Evolutionary conservation across 1,140 invertebrate genomes (phyloP).

Genomic region (Drosophila mayri): DNA sequence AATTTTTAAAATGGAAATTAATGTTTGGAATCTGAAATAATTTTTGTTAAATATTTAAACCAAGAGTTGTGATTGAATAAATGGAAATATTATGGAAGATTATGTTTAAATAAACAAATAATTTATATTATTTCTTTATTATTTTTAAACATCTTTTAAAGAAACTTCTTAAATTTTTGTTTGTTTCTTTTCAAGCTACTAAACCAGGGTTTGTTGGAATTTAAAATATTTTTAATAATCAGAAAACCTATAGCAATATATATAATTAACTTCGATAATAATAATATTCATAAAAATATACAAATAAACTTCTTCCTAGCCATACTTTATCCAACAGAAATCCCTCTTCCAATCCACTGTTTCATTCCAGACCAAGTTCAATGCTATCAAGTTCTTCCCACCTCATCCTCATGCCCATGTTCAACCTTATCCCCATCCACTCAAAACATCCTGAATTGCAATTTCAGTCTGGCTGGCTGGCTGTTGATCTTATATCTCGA

Average conservation of each 20-base stretch:
- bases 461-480: conserved; percentile 30
- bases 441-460: conserved; percentile 36
- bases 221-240: too few species aligned
- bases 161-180: too few species aligned
- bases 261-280: background rate
- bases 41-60: too few species aligned
- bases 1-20: too few species aligned
- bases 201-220: too few species aligned
- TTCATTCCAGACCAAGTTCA: background rate
- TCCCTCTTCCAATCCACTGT: conserved; percentile 6
- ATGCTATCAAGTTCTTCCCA: conserved; percentile 38
- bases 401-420: conserved; percentile 22
- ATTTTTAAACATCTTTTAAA: too few species aligned
- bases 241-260: background rate
- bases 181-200: too few species aligned
- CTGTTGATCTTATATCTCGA: conserved; percentile 41
- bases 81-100: background rate
- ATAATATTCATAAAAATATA: background rate
- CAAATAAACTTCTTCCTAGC: background rate
- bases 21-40: too few species aligned
- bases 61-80: too few species aligned
- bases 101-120: too few species aligned
- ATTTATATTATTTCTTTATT: too few species aligned
- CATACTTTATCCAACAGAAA: background rate
- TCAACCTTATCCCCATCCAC: conserved; percentile 24